A percentile compares a stretch with the other conserved stretches of the same genome.
phyloP scores from a whole-genome alignment of 2,113 vertebrate species.

The Holacanthus passer region DNA sequence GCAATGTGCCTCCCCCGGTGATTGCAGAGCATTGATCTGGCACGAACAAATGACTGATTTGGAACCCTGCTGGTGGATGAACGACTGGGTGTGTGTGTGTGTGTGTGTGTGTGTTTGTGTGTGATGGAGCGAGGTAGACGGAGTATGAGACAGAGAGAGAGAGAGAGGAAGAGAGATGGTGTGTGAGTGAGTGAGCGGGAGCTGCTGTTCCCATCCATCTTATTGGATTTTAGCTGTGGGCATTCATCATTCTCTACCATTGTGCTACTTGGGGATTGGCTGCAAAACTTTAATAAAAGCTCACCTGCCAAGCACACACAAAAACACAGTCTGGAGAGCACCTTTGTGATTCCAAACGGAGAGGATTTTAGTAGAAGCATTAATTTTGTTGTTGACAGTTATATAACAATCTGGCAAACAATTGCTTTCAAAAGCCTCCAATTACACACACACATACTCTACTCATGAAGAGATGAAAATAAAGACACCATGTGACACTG shows the following conservation, averaged over 20 bases:
- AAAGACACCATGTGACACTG: slow-evolving; percentile 28
- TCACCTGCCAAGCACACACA: slow-evolving; percentile 45
- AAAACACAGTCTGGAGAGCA: not conserved
- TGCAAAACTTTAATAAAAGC: slow-evolving; percentile 79
- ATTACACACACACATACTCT: slow-evolving; percentile 25
- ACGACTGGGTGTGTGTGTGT: not conserved
- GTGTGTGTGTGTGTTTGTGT: no score
- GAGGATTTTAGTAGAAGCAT: slow-evolving; percentile 47
- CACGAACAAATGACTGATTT: slow-evolving; percentile 52
- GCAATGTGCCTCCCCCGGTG: slow-evolving; percentile 56
- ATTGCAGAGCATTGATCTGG: slow-evolving; percentile 66
- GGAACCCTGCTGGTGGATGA: slow-evolving; percentile 44
- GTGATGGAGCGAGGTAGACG: slow-evolving; percentile 16
- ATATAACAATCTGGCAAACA: slow-evolving; percentile 37
- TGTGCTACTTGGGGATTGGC: slow-evolving; percentile 62
- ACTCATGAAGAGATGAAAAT: slow-evolving; percentile 14
- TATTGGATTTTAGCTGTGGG: slow-evolving; percentile 79
- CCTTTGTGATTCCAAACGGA: slow-evolving; percentile 53
- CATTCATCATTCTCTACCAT: slow-evolving; percentile 78
- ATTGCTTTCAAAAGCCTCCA: slow-evolving; percentile 18
- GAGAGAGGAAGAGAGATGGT: not conserved
- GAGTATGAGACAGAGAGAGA: not conserved
- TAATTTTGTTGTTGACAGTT: slow-evolving; percentile 60
- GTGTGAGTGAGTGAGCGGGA: slow-evolving; percentile 12
- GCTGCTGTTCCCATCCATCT: slow-evolving; percentile 65